A percentile compares a stretch with the other conserved stretches of the same genome.
Evolutionary conservation across 2,797 vertebrate genomes (phyloP).

Genomic region (Smutsia gigantea): DNA sequence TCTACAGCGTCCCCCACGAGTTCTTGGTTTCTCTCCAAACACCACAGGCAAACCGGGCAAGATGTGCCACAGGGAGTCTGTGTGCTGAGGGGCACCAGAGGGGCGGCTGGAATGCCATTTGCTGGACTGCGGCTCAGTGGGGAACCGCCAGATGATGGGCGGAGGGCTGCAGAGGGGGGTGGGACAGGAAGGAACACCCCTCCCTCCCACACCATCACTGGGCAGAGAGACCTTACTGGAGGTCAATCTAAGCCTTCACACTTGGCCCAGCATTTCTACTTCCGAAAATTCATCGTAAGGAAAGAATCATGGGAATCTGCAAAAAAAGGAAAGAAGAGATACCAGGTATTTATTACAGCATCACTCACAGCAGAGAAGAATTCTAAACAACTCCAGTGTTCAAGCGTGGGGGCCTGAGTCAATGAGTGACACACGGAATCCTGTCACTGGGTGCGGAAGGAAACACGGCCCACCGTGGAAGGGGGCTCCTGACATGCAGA

Average conservation of each 20-base stretch:
- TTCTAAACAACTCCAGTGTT: not conserved
- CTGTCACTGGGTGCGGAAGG: not conserved
- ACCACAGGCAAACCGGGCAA: not conserved
- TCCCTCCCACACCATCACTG: not conserved
- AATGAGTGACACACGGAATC: not conserved
- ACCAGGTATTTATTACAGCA: not conserved
- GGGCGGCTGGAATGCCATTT: not conserved
- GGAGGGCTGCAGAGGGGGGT: too few relatives aligned
- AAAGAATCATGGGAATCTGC: not conserved
- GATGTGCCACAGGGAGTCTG: too few relatives aligned
- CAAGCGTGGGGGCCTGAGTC: not conserved
- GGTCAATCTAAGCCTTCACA: not conserved
- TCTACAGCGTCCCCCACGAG: not conserved
- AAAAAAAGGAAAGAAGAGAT: not conserved
- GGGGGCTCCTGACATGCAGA: not conserved
- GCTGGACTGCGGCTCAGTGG: too few relatives aligned
- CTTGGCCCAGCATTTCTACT: not conserved
- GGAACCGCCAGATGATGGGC: not conserved
- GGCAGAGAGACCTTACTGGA: not conserved
- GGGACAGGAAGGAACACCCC: not conserved
- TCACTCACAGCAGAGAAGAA: not conserved
- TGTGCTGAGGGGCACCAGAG: not conserved
- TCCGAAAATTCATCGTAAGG: not conserved
- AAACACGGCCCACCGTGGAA: accelerated
- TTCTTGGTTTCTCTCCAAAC: not conserved